A percentile compares a stretch with the other conserved stretches of the same genome.
These are phyloP conservation scores for Emmelina monodactyla DNA, from an alignment of 2,888 invertebrate genomes.

Conservation along the genomic window DNA sequence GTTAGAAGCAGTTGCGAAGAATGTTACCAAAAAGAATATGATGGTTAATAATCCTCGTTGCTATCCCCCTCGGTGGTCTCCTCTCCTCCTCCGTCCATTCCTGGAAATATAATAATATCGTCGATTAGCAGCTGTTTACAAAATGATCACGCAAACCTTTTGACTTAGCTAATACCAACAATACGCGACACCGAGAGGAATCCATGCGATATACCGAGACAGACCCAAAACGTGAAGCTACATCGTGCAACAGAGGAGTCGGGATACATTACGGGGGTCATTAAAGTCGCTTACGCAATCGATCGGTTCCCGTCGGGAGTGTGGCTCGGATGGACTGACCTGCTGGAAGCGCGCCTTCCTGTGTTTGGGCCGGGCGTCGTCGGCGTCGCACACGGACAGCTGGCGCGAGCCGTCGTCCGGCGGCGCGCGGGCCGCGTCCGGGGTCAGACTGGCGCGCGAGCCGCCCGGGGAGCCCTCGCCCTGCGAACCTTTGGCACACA, in stretches of 20 bases:
- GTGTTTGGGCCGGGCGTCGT: constrained; percentile 74
- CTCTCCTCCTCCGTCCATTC: constrained; percentile 64
- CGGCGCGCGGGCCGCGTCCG: constrained; percentile 13
- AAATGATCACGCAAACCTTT: neutral
- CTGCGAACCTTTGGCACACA: constrained; percentile 69
- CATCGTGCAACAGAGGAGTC: constrained; percentile 20
- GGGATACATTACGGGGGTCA: constrained; percentile 11
- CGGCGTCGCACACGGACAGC: constrained; percentile 42
- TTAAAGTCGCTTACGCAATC: too few relatives aligned
- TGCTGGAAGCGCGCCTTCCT: constrained; percentile 88
- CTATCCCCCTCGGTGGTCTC: constrained; percentile 59
- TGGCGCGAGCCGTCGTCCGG: constrained; percentile 21
- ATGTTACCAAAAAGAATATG: constrained; percentile 62
- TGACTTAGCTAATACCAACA: constrained; percentile 1
- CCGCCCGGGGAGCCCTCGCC: constrained; percentile 57
- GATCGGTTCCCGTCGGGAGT: too few relatives aligned
- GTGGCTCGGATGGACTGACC: constrained; percentile 44
- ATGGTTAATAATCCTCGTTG: constrained; percentile 63
- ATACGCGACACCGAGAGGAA: neutral
- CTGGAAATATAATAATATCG: constrained; percentile 27
- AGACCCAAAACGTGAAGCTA: constrained; percentile 18
- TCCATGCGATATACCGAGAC: constrained; percentile 4
- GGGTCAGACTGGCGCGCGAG: constrained; percentile 48
- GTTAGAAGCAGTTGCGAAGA: too few relatives aligned
- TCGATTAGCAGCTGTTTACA: too few relatives aligned